Evolutionary conservation across 2,113 vertebrate species (phyloP).

Genomic region (Okapia johnstoni): DNA sequence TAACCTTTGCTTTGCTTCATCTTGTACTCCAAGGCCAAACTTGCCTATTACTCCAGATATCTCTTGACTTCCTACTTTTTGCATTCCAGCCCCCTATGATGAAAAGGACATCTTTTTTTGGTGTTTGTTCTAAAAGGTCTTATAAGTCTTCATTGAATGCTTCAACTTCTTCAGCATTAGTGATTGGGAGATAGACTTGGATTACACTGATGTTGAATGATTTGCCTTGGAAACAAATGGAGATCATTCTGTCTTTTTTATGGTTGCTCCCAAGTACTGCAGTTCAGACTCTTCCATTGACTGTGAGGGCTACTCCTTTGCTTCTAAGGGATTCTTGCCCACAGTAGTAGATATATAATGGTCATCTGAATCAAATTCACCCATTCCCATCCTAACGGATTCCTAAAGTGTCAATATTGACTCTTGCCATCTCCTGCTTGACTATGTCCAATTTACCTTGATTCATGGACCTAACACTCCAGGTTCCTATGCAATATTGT

Average conservation of each 20-base stretch:
- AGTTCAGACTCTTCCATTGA: not conserved
- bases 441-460: not conserved
- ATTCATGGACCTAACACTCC: not conserved
- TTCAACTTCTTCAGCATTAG: not conserved
- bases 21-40: not conserved
- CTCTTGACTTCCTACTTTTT: not conserved
- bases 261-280: not conserved
- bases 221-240: not conserved
- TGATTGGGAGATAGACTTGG: not conserved
- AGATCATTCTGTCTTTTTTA: not conserved
- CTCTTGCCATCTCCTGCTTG: not conserved
- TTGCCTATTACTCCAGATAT: not conserved
- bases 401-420: not conserved
- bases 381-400: not conserved
- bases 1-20: not conserved
- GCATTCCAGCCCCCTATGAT: not conserved
- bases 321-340: not conserved
- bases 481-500: not conserved
- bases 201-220: not conserved
- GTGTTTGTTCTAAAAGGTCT: not conserved
- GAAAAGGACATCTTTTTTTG: not conserved
- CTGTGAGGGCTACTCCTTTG: not conserved
- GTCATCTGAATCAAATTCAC: not conserved
- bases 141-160: not conserved
- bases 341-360: not conserved